Conservation (phyloP, 2,113 vertebrate species). For the Mobula birostris region DNA sequence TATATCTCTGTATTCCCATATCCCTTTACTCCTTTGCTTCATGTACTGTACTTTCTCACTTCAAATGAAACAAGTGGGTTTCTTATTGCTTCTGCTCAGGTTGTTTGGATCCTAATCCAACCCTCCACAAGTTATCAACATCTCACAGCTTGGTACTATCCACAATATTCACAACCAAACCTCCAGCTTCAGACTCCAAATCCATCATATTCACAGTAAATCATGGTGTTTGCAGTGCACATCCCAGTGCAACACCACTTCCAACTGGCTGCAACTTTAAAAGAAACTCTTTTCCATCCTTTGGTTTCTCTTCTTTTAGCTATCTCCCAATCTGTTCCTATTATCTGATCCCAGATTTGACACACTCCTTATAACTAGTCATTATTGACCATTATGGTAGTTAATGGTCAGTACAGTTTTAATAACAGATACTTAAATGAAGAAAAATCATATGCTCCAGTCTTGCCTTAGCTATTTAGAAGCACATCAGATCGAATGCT, state of each 20-base stretch:
- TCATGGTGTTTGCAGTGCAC: neutral
- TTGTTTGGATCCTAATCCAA: neutral
- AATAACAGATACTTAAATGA: neutral
- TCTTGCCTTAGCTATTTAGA: neutral
- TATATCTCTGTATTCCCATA: neutral
- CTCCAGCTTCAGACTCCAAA: neutral
- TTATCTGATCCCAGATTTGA: neutral
- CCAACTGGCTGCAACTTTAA: neutral
- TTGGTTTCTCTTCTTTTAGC: neutral
- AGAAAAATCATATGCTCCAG: neutral
- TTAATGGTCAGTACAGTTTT: neutral
- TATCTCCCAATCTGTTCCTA: neutral
- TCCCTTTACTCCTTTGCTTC: neutral
- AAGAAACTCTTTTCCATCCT: neutral
- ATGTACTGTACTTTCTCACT: neutral
- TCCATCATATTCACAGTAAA: neutral
- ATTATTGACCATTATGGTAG: neutral
- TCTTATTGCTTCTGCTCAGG: neutral
- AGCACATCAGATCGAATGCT: neutral
- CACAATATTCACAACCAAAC: neutral
- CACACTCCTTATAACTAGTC: too few relatives aligned
- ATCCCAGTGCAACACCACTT: neutral
- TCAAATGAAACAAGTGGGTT: neutral
- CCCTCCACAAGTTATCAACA: neutral
- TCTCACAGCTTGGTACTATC: neutral